Percentiles rank a stretch among this genome's conserved stretches.
Evolutionary conservation across 2,113 vertebrate species (phyloP).

Genomic region (Engystomops pustulosus): DNA sequence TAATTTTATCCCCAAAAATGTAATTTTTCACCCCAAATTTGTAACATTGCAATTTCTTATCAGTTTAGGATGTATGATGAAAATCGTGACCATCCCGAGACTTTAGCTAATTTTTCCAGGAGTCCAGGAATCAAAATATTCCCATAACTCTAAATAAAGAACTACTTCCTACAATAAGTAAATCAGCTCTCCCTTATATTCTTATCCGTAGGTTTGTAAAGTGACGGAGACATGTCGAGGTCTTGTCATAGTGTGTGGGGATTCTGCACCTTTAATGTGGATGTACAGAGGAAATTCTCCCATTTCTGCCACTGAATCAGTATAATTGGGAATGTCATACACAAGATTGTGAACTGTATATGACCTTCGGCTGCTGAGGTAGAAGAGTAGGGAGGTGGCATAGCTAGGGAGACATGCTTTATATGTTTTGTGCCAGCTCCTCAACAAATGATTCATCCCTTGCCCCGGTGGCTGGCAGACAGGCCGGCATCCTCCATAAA

Average conservation of each 20-base stretch:
- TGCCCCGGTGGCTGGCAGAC: constrained; percentile 51
- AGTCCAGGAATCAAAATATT: no score
- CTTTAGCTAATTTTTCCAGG: no score
- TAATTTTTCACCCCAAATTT: no score
- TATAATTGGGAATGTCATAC: constrained; percentile 55
- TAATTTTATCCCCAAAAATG: no score
- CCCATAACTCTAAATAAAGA: no score
- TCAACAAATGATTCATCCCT: constrained; percentile 48
- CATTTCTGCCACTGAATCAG: constrained; percentile 53
- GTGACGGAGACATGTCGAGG: background rate
- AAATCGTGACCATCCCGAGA: no score
- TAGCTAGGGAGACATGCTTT: constrained; percentile 47
- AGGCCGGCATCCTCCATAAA: constrained; percentile 50
- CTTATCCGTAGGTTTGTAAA: background rate
- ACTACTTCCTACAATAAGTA: no score
- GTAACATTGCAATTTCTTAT: no score
- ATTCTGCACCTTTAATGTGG: constrained; percentile 24
- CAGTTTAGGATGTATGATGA: no score
- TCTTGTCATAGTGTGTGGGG: no score
- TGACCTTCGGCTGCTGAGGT: constrained; percentile 55
- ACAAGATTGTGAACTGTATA: constrained; percentile 54
- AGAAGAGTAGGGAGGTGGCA: constrained; percentile 45
- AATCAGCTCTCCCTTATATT: no score
- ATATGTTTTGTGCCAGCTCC: constrained; percentile 54
- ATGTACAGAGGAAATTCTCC: constrained; percentile 25